Conservation (phyloP, 2,113 vertebrate species). For the Phyllopteryx taeniolatus region DNA sequence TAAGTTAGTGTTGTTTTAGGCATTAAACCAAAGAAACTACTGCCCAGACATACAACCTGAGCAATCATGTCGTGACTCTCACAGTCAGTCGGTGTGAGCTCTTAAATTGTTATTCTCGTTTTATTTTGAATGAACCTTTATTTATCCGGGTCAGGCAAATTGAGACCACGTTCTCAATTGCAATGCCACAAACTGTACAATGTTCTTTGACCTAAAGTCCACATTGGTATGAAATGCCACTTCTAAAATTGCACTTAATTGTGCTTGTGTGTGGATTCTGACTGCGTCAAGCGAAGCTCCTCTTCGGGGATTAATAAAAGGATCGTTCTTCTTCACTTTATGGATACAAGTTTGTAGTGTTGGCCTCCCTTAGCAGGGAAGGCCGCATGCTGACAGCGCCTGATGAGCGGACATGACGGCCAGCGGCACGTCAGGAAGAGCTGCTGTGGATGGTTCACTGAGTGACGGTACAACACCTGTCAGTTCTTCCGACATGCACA, state of each 20-base stretch:
- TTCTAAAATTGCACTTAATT: not conserved
- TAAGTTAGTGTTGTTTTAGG: no score
- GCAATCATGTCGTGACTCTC: no score
- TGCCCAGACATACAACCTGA: no score
- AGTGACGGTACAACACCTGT: slow-evolving; percentile 51
- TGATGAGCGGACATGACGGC: slow-evolving; percentile 51
- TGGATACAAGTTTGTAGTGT: slow-evolving; percentile 32
- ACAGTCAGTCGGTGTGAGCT: not conserved
- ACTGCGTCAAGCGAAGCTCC: not conserved
- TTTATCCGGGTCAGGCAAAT: no score
- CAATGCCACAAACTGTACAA: no score
- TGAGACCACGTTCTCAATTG: no score
- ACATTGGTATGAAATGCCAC: not conserved
- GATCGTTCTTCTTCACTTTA: not conserved
- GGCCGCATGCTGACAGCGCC: slow-evolving; percentile 46
- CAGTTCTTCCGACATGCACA: slow-evolving; percentile 49
- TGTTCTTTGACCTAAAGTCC: not conserved
- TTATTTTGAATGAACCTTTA: no score
- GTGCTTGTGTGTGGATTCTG: not conserved
- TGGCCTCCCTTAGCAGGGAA: slow-evolving; percentile 17
- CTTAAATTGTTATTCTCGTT: not conserved
- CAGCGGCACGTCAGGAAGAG: slow-evolving; percentile 44
- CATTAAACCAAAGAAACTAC: no score
- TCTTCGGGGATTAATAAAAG: not conserved
- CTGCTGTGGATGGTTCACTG: slow-evolving; percentile 36